Evolutionary conservation across 1,140 invertebrate genomes (phyloP), one percentile per base, ranked within the genome.

Genomic region (Bilobella aurantiaca): DNA sequence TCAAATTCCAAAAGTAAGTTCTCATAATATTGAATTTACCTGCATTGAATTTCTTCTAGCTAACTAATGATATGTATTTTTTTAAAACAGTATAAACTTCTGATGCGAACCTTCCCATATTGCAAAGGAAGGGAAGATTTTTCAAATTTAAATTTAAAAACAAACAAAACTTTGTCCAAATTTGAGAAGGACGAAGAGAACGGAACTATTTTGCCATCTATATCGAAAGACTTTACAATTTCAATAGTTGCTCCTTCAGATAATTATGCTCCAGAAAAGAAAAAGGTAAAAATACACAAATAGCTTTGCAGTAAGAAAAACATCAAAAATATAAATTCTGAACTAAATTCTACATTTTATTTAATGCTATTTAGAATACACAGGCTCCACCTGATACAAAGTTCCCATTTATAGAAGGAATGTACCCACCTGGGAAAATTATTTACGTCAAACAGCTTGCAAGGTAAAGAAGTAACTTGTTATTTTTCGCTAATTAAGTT

Each of bases 371-470:
- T n/a, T n/a, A 57, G 28, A n/a, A 2, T 25, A 28, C n/a, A 29
- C 42, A 56, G 29, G 53, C 47, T 32, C 28, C 18, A 62, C 59
- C 18, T 31, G 28, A 8, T 27, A 62, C 29, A 12, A 28, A 57
- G n/a, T 25, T 42, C 8, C 47, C 59, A 25, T 3, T 27, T 1
- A 34, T 63, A 21, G 82, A 83, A 18, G 78, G 83, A 65, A 77
- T 89, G 16, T 89, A 83, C 74, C 85, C 82, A 25, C 84, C 86
- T 1, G 88, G 87, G 16, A 81, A 82, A 66, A 88, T 90, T 69
- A 76, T 90, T 28, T 86, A 89, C 68, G 84, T 90, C 23, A 71
- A 66, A 27, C 49, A 68, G 57, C 65, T 64, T 30, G 18, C 47
- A 18, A 53, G 58, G 46, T 68, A 62, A 30, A 14, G n/a, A n/a